Evolutionary conservation across 2,888 invertebrate genomes (phyloP).

Genomic region (Pseudococcus jackbeardsleyi): DNA sequence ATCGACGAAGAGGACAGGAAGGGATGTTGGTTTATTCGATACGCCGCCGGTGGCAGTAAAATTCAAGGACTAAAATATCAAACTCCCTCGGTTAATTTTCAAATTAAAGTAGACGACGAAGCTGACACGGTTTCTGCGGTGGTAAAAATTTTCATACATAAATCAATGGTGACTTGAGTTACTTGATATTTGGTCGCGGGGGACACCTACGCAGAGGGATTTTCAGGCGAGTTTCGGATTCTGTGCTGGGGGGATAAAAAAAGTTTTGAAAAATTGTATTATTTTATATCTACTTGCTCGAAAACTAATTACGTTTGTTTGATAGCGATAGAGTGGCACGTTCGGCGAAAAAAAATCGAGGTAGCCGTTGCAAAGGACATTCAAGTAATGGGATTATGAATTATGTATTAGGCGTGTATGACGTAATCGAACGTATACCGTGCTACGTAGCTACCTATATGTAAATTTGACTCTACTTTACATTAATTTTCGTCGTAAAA

Average conservation of each 20-base stretch:
- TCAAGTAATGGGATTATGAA: slow-evolving; percentile 1
- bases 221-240: neutral
- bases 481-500: slow-evolving; percentile 13
- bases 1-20: neutral
- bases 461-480: neutral
- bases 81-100: slow-evolving; percentile 37
- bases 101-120: slow-evolving; percentile 24
- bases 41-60: neutral
- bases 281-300: slow-evolving; percentile 2
- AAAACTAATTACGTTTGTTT: neutral
- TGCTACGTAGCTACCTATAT: neutral
- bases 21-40: slow-evolving; percentile 19
- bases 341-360: neutral
- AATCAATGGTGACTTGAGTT: slow-evolving; percentile 25
- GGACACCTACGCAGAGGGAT: neutral
- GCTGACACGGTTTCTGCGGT: neutral
- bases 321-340: neutral
- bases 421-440: neutral
- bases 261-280: neutral
- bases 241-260: neutral
- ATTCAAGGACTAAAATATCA: slow-evolving; percentile 44
- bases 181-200: neutral
- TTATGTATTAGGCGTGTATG: neutral
- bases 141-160: slow-evolving; percentile 15
- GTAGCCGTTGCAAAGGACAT: slow-evolving; percentile 17